Conservation (phyloP, 1,140 invertebrate species). For the Zaprionus nigranus region DNA sequence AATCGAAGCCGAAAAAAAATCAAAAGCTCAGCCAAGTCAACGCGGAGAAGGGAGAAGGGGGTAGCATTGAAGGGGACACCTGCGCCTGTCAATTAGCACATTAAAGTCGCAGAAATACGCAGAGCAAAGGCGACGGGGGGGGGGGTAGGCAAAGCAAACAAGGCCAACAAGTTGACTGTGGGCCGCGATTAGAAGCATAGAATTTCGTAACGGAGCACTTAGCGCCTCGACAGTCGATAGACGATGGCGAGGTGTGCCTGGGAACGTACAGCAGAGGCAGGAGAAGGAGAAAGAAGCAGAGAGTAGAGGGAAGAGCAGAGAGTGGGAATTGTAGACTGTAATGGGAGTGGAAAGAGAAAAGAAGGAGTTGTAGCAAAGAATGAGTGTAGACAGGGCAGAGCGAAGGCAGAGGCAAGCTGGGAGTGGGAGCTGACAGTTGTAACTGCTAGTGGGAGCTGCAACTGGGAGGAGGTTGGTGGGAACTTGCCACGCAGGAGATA, state of each 20-base stretch:
- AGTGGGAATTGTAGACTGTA: no score
- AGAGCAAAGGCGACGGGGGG: conserved; percentile 43
- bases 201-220: conserved; percentile 81
- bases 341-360: no score
- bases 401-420: not conserved
- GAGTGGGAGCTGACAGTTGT: not conserved
- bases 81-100: conserved; percentile 78
- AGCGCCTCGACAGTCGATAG: conserved; percentile 41
- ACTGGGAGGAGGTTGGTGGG: no score
- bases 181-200: conserved; percentile 75
- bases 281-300: no score
- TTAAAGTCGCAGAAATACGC: conserved; percentile 71
- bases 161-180: conserved; percentile 48
- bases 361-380: not conserved
- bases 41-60: not conserved
- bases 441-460: no score
- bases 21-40: conserved; percentile 64
- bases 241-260: not conserved
- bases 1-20: conserved; percentile 33
- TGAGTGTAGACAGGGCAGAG: not conserved
- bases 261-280: no score
- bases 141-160: conserved; percentile 46
- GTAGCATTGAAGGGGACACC: conserved; percentile 15
- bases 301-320: not conserved
- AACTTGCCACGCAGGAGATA: not conserved